phyloP scores from a whole-genome alignment of 92 coral and sea anemone species.

The Nematostella vectensis region DNA sequence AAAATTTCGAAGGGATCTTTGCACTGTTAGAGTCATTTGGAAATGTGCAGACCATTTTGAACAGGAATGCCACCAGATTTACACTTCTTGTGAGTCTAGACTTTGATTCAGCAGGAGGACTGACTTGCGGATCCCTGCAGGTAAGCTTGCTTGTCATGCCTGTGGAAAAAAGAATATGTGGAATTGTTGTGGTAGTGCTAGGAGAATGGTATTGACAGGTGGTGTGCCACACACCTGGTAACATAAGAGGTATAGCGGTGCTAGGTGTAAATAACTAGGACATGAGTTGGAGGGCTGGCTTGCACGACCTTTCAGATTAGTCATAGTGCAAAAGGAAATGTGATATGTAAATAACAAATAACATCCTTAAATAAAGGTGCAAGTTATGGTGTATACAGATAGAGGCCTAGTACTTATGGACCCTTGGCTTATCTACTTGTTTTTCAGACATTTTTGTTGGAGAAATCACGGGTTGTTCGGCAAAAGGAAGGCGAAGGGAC shows the following conservation, averaged over 20 bases:
- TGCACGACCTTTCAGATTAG: no score
- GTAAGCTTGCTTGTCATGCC: slow-evolving; percentile 35
- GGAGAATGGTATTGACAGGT: no score
- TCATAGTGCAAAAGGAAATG: no score
- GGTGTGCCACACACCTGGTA: no score
- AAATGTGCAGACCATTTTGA: slow-evolving; percentile 65
- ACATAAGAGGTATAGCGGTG: no score
- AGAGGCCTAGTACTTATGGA: no score
- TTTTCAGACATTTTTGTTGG: slow-evolving; percentile 87
- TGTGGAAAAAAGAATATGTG: neutral
- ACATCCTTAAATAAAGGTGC: no score
- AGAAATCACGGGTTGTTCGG: slow-evolving; percentile 87
- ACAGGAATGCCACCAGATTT: slow-evolving; percentile 78
- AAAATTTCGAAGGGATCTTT: slow-evolving; percentile 81
- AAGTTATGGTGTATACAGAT: no score
- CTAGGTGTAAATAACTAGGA: no score
- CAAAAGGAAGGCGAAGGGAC: slow-evolving; percentile 78
- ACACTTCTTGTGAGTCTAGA: slow-evolving; percentile 86
- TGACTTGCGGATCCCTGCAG: slow-evolving; percentile 85
- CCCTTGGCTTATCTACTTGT: no score
- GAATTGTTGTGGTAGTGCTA: neutral
- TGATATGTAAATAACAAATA: no score
- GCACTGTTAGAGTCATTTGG: slow-evolving; percentile 92
- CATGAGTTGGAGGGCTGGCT: no score
- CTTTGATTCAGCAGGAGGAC: slow-evolving; percentile 81